phyloP scores from a whole-genome alignment of 2,888 invertebrate species.

The Julus scandinavius region DNA sequence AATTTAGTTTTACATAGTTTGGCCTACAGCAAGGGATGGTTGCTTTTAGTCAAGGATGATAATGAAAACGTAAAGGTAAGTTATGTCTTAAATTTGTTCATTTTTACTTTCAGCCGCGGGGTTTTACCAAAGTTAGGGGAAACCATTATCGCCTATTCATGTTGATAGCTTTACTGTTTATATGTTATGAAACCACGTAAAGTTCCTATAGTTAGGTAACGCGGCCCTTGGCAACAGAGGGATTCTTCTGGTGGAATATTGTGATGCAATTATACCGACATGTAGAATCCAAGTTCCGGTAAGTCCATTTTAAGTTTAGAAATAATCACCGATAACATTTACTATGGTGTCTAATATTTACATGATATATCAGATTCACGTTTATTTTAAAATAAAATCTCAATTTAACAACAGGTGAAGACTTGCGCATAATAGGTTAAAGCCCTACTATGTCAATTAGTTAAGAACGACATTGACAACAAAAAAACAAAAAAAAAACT shows the following conservation, averaged over 20 bases:
- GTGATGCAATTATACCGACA: neutral
- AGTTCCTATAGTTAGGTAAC: too few species aligned
- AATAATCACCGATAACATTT: neutral
- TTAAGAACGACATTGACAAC: constrained; percentile 17
- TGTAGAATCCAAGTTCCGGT: neutral
- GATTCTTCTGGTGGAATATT: neutral
- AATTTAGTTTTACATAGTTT: neutral
- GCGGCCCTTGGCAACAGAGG: too few species aligned
- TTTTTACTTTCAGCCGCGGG: neutral
- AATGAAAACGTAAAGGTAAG: neutral
- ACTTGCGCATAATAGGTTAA: neutral
- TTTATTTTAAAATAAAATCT: constrained; percentile 35
- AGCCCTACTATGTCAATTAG: neutral
- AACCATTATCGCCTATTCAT: too few species aligned
- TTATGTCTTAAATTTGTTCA: neutral
- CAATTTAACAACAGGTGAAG: neutral
- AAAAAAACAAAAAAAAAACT: neutral
- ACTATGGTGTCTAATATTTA: neutral
- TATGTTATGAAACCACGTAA: too few species aligned
- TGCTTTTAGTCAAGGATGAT: neutral
- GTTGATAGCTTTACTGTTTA: too few species aligned
- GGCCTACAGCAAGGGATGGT: neutral
- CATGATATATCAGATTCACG: constrained; percentile 29
- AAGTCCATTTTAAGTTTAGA: neutral
- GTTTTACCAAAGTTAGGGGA: too few species aligned